These are phyloP conservation scores for Yponomeuta malinellus DNA, from an alignment of 2,888 invertebrate species.

Conservation along the genomic window DNA sequence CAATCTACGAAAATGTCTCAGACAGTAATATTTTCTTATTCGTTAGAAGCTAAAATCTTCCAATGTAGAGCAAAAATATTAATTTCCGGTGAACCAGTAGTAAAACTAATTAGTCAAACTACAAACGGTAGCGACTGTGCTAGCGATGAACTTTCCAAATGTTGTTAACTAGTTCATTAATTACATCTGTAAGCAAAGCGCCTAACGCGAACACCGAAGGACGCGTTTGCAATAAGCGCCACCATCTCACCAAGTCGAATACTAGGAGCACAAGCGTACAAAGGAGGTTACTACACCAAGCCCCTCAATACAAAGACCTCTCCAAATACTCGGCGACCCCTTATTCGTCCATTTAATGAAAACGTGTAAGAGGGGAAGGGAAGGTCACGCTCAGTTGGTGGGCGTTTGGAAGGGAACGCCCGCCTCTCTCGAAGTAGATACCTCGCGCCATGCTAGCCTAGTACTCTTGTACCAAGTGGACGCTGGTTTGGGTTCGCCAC, in stretches of 20 bases:
- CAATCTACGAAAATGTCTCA: no score
- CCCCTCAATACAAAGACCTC: slow-evolving; percentile 44
- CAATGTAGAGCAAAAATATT: neutral
- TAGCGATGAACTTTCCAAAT: neutral
- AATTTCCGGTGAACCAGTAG: neutral
- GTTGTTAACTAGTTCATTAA: neutral
- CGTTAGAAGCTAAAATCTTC: neutral
- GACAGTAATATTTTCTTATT: neutral
- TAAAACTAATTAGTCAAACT: neutral
- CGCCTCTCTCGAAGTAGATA: slow-evolving; percentile 39
- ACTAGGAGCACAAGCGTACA: slow-evolving; percentile 53
- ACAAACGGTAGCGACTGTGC: neutral
- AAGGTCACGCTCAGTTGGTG: slow-evolving; percentile 60
- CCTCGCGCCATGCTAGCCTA: slow-evolving; percentile 53
- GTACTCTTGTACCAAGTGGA: slow-evolving; percentile 51
- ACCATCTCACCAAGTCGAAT: slow-evolving; percentile 37
- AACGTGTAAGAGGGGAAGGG: slow-evolving; percentile 34
- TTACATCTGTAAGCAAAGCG: neutral
- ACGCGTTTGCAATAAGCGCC: slow-evolving; percentile 15
- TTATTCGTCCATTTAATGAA: neutral
- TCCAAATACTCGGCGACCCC: slow-evolving; percentile 27
- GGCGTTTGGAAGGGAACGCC: slow-evolving; percentile 56
- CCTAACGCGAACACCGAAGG: neutral
- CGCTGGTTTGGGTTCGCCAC: slow-evolving; percentile 25
- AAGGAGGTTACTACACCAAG: slow-evolving; percentile 36